Conservation (phyloP, 92 coral and sea anemone genomes). For the Montipora capitata region DNA sequence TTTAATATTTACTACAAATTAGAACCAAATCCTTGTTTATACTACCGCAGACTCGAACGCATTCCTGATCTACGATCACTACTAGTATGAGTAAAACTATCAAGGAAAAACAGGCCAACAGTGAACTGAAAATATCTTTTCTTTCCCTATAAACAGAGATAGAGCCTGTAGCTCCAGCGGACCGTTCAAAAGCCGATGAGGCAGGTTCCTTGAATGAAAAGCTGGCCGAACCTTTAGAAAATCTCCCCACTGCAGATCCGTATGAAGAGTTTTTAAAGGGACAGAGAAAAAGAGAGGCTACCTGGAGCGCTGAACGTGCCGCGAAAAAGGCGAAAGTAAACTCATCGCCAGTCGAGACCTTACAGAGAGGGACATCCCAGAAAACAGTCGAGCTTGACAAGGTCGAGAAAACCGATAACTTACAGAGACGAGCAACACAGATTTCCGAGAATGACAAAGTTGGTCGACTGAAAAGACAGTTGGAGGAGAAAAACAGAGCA, state of each 20-base stretch:
- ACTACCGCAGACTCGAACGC: too few relatives aligned
- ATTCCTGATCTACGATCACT: neutral
- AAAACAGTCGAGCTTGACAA: constrained; percentile 8
- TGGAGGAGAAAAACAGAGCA: neutral
- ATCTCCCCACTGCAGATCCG: constrained; percentile 20
- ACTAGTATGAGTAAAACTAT: neutral
- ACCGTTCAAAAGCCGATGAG: neutral
- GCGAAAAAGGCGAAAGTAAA: constrained; percentile 12
- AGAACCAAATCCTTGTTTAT: too few relatives aligned
- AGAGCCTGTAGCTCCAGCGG: neutral
- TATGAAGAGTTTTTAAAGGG: constrained; percentile 14
- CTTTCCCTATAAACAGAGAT: neutral
- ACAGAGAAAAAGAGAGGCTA: constrained; percentile 34
- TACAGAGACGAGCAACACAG: constrained; percentile 2
- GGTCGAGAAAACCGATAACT: constrained; percentile 14
- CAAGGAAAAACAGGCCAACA: neutral
- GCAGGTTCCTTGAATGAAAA: neutral
- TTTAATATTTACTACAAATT: too few relatives aligned
- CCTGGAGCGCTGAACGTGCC: constrained; percentile 26
- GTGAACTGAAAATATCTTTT: constrained; percentile 3
- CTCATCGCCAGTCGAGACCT: constrained; percentile 11
- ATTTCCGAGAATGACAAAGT: constrained; percentile 17
- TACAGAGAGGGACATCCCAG: constrained; percentile 16
- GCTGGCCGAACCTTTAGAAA: constrained; percentile 5
- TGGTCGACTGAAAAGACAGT: constrained; percentile 8